Evolutionary conservation across 2,113 vertebrate species (phyloP), one percentile per base, ranked within the genome.

Genomic region (Chaenogobius annularis): DNA sequence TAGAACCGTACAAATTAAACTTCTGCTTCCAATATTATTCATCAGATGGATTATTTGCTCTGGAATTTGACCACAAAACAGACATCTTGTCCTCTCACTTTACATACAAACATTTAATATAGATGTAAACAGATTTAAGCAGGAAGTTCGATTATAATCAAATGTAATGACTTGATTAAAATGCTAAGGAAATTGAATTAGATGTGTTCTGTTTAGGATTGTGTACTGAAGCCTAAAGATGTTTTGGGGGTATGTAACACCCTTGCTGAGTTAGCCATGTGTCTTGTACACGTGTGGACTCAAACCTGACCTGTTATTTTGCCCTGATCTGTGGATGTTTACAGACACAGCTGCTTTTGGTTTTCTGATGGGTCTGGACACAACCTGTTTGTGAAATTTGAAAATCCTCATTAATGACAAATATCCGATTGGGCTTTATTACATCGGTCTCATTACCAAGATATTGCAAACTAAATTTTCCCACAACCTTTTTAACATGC

Each of bases 341-440:
- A 65, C 54, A 13, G 37, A 66, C 54, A 31, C 69, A 68, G 66
- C 72, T 75, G 72, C 66, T 44, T 26, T 48, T 46, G 35, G n/a
- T 66, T 73, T 59, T 15, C 52, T 67, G 54, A 77, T 6, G 52
- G 40, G 69, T 63, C 48, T 35, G 40, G 12, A 13, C 69, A 44
- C 12, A 65, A 26, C 61, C 65, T 78, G 67, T 67, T 44, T 65
- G 61, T 20, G 23, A 77, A 35, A 46, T 52, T 12, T 63, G 7
- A 56, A 72, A 72, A 31, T 7, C 56, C 37, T 58, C 19, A 35
- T 7, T 23, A 35, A 44, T 40, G 54, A 68, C 44, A 56, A 50
- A 71, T 70, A 26, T 62, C 64, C 19, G 22, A 17, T 35, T 10
- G 6, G 9, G 17, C 0, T 58, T 40, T 66, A 61, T 35, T 31